These are phyloP conservation scores for Calypte anna DNA, from an alignment of 2,113 vertebrate species.

Conservation along the genomic window DNA sequence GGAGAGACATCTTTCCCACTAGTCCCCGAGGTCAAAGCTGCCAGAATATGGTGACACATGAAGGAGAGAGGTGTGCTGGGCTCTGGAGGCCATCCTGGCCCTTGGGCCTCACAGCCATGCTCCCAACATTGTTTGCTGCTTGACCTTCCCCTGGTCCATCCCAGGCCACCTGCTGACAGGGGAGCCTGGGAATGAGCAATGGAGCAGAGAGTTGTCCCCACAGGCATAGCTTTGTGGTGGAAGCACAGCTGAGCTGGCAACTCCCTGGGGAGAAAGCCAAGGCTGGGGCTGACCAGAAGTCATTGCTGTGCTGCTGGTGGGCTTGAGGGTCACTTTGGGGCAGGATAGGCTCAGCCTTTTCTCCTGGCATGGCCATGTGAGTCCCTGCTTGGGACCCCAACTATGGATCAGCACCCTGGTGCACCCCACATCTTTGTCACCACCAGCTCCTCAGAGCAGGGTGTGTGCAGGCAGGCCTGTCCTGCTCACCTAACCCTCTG, in stretches of 20 bases:
- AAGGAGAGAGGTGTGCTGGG: background rate
- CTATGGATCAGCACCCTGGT: background rate
- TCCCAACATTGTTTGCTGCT: background rate
- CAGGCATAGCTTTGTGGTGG: background rate
- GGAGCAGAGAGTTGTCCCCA: background rate
- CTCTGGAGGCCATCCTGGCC: background rate
- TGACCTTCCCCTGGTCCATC: background rate
- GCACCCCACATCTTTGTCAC: background rate
- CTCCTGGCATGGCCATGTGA: background rate
- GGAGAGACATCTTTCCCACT: background rate
- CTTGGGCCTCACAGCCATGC: background rate
- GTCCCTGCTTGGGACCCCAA: background rate
- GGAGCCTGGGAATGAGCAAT: background rate
- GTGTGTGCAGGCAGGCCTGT: background rate
- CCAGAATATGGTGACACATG: accelerated
- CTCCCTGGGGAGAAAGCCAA: accelerated
- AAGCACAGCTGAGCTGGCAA: background rate
- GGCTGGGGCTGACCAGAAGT: background rate
- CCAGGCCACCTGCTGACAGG: background rate
- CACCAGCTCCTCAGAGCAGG: background rate
- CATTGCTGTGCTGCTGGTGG: background rate
- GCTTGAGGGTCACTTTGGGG: background rate
- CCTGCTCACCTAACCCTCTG: accelerated
- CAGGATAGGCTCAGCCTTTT: background rate
- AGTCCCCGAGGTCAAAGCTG: background rate